Conservation (phyloP, 2,113 vertebrate species). For the Crotalus helleri region DNA sequence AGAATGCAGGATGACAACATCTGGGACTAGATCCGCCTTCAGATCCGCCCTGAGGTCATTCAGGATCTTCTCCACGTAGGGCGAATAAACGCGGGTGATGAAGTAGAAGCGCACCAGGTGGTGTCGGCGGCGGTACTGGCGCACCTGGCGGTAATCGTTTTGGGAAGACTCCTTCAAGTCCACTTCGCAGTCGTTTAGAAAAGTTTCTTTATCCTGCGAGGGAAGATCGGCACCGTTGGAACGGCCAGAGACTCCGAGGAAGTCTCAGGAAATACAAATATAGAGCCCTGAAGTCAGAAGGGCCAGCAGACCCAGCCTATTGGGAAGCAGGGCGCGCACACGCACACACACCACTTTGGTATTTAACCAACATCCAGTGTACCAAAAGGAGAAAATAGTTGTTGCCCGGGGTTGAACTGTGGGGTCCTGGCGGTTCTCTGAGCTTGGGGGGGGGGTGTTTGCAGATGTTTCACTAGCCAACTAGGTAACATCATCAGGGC, state of each 20-base stretch:
- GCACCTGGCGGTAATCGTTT: slow-evolving; percentile 73
- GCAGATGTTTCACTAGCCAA: too few relatives aligned
- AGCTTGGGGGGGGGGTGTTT: too few relatives aligned
- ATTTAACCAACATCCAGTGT: neutral
- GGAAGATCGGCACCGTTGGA: neutral
- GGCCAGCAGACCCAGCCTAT: neutral
- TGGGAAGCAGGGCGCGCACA: neutral
- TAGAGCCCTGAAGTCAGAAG: neutral
- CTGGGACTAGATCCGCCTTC: slow-evolving; percentile 70
- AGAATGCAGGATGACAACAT: slow-evolving; percentile 81
- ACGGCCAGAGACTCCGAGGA: neutral
- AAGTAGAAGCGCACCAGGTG: slow-evolving; percentile 86
- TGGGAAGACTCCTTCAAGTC: slow-evolving; percentile 72
- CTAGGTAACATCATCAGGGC: too few relatives aligned
- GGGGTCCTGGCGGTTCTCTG: too few relatives aligned
- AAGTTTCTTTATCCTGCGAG: slow-evolving; percentile 67
- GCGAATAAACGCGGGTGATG: slow-evolving; percentile 71
- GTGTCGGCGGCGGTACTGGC: slow-evolving; percentile 75
- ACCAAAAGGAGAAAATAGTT: too few relatives aligned
- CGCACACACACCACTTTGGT: neutral
- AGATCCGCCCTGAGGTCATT: slow-evolving; percentile 69
- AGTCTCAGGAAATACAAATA: neutral
- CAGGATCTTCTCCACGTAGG: slow-evolving; percentile 76
- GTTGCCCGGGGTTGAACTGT: too few relatives aligned
- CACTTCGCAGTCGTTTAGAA: slow-evolving; percentile 74